phyloP scores from a whole-genome alignment of 1,140 invertebrate genomes.

The Pectinophora gossypiella region DNA sequence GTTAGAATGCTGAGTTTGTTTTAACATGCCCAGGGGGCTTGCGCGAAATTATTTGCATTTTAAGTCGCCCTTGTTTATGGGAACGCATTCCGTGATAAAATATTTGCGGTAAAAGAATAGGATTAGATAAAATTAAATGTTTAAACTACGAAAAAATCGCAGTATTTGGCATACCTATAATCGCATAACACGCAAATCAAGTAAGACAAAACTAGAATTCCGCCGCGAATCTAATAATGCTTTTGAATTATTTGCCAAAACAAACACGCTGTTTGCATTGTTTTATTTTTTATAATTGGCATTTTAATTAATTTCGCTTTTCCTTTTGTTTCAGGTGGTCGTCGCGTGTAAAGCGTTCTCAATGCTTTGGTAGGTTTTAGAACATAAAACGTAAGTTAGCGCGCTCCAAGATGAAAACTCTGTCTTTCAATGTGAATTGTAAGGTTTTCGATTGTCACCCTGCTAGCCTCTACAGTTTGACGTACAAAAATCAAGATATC shows the following conservation, averaged over 20 bases:
- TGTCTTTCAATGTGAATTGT: not conserved
- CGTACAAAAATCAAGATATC: slow-evolving; percentile 66
- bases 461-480: slow-evolving; percentile 35
- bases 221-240: too few species aligned
- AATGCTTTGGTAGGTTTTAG: slow-evolving; percentile 54
- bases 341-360: slow-evolving; percentile 50
- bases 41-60: slow-evolving; percentile 52
- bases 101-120: too few species aligned
- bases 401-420: slow-evolving; percentile 23
- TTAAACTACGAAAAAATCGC: too few species aligned
- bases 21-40: slow-evolving; percentile 53
- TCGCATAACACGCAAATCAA: too few species aligned
- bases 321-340: slow-evolving; percentile 76
- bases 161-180: too few species aligned
- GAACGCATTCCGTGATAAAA: slow-evolving; percentile 34
- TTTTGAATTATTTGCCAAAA: too few species aligned
- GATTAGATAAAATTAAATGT: too few species aligned
- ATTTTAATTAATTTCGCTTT: slow-evolving; percentile 76
- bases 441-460: slow-evolving; percentile 10
- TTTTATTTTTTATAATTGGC: slow-evolving; percentile 61
- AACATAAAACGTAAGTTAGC: slow-evolving; percentile 26
- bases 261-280: too few species aligned
- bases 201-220: too few species aligned
- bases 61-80: slow-evolving; percentile 47
- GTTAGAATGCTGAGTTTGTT: slow-evolving; percentile 53